Percentiles rank a stretch among this genome's conserved stretches.
Conservation (phyloP, 1,140 invertebrate genomes). For the Drosophila grimshawi region DNA sequence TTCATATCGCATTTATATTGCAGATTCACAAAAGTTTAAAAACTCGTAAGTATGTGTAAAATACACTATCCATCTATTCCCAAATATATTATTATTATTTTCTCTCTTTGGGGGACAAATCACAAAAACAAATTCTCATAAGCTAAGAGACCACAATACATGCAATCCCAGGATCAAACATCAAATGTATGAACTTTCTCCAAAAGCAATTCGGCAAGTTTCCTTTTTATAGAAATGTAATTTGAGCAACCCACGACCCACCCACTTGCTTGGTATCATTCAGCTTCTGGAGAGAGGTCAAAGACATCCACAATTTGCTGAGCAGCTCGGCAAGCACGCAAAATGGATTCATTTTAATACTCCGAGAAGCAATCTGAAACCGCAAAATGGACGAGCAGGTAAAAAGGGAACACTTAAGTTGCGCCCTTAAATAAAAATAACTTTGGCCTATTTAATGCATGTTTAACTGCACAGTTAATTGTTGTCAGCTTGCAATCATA, state of each 20-base stretch:
- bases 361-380: constrained; percentile 37
- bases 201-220: constrained; percentile 1
- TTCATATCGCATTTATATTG: no score
- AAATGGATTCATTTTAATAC: constrained; percentile 71
- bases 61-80: no score
- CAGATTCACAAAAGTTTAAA: not conserved
- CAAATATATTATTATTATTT: no score
- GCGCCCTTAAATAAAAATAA: no score
- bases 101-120: not conserved
- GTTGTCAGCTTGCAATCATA: no score
- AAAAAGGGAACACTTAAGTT: constrained; percentile 6
- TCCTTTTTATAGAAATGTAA: constrained; percentile 26
- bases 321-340: constrained; percentile 54
- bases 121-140: constrained; percentile 13
- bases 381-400: constrained; percentile 49
- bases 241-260: not conserved
- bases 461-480: no score
- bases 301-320: constrained; percentile 30
- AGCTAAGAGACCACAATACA: constrained; percentile 2
- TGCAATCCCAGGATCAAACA: constrained; percentile 12
- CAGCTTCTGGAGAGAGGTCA: constrained; percentile 15
- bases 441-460: not conserved
- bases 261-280: not conserved
- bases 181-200: constrained; percentile 9
- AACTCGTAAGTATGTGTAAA: not conserved